These are phyloP conservation scores for Tetrapedia diversipes DNA, from an alignment of 2,888 invertebrate species.

Conservation along the genomic window DNA sequence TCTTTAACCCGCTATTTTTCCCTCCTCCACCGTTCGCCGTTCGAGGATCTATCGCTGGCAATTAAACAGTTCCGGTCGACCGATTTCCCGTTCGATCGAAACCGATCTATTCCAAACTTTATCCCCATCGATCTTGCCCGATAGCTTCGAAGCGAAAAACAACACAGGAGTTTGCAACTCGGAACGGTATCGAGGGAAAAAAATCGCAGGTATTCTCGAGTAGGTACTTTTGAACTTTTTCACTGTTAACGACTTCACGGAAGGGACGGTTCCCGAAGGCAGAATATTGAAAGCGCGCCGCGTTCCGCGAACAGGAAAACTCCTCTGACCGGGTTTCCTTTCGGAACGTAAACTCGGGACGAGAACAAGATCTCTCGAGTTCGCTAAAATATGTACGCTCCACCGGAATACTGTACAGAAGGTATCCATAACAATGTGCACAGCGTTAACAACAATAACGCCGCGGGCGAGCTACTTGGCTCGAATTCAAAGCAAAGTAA, in stretches of 20 bases:
- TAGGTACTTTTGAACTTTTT: neutral
- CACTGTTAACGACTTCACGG: slow-evolving; percentile 8
- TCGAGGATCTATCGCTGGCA: neutral
- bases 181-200: neutral
- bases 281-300: slow-evolving; percentile 12
- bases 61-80: slow-evolving; percentile 3
- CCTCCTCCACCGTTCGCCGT: neutral
- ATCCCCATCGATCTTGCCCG: neutral
- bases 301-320: slow-evolving; percentile 1
- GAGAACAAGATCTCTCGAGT: slow-evolving; percentile 2
- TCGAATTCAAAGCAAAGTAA: slow-evolving; percentile 1
- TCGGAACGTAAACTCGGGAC: slow-evolving; percentile 13
- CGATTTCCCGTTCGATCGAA: neutral
- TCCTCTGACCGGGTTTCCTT: slow-evolving; percentile 29
- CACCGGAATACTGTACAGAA: neutral
- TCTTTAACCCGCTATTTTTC: neutral
- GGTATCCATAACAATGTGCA: slow-evolving; percentile 9
- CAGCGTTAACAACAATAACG: slow-evolving; percentile 23
- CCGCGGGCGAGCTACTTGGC: neutral
- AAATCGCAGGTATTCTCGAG: too few species aligned
- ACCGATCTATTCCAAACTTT: neutral
- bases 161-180: too few species aligned
- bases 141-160: too few species aligned
- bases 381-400: slow-evolving; percentile 1
- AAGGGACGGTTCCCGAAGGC: neutral